Evolutionary conservation across 2,797 vertebrate genomes (phyloP), one percentile per base, ranked within the genome.

Genomic region (Trematomus bernacchii): DNA sequence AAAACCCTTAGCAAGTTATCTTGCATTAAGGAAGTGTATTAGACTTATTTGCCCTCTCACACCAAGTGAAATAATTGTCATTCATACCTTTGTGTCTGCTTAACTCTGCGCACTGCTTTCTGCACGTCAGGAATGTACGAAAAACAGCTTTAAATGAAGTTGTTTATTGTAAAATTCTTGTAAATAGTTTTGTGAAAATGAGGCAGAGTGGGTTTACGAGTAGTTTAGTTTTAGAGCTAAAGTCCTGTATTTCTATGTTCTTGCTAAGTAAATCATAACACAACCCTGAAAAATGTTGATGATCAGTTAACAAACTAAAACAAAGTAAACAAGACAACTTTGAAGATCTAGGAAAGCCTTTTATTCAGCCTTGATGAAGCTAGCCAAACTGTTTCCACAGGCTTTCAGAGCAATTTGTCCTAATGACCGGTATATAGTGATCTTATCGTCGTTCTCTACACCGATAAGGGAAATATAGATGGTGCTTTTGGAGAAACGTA

Each of bases 401-500:
- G 54, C 46, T 59, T 69, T 46, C 10, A 15, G 23, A 37, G 62
- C 37, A 61, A 55, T 76, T 58, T 67, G 50, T 57, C 65, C 57
- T 46, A 80, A 77, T 72, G 21, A 58, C 68, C 48, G 64, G 47
- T 60, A 59, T 33, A 51, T 5, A 46, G 19, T 30, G 42, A 86
- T 82, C 72, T 51, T 77, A 71, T 64, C 51, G 50, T 71, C 63
- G 43, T 51, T 72, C 47, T 67, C 64, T 54, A 51, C 59, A 50
- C 55, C 59, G 62, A 58, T 66, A 68, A 23, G 52, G 58, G 60
- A 67, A 77, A 62, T 66, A 21, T 37, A 9, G 64, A 77, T 70
- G 54, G 16, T 50, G 55, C 57, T 82, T 78, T 67, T 60, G 52
- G 60, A 72, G 30, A 55, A 76, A 77, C 76, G 79, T 53, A 85